Evolutionary conservation across 1,140 invertebrate species (phyloP), one percentile per base, ranked within the genome.

Genomic region (Mesaphorura yosii): DNA sequence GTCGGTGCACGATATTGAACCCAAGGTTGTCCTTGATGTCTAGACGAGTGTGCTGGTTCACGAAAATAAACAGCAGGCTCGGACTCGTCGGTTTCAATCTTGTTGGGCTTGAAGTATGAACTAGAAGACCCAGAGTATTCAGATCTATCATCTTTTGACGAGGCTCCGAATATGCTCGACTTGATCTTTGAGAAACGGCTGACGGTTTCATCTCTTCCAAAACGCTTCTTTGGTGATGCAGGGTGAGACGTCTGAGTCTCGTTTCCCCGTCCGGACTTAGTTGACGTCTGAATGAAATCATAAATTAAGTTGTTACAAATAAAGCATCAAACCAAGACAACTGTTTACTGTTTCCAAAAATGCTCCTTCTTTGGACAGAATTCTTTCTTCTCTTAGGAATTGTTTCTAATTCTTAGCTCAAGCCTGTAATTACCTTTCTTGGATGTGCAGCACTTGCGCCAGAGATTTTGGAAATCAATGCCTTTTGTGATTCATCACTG

Each of bases 401-500:
- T n/a, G n/a, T n/a, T n/a, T n/a, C n/a, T n/a, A n/a, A n/a, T n/a
- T n/a, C n/a, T n/a, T n/a, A n/a, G n/a, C n/a, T n/a, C n/a, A n/a
- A n/a, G n/a, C n/a, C n/a, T n/a, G n/a, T n/a, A n/a, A n/a, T n/a
- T n/a, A n/a, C n/a, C n/a, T n/a, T n/a, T n/a, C n/a, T n/a, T n/a
- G 7, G 44, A 46, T 10, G 40, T 37, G 40, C 6, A 34, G 31
- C 31, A 10, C n/a, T 34, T 10, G 31, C n/a, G 10, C 10, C n/a
- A 34, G 31, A 34, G n/a, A 34, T n/a, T 17, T 20, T 7, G 17
- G 40, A 41, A 41, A 41, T 41, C 40, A 41, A 20, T n/a, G 57
- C 58, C 25, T 52, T 62, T 49, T 59, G 57, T 31, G 53, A 56
- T 34, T 62, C 60, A 37, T 62, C 60, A 48, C 60, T 62, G 10